Base-by-base conservation (phyloP, 2,888 invertebrate species). In the Cryptophagus acutangulus region DNA sequence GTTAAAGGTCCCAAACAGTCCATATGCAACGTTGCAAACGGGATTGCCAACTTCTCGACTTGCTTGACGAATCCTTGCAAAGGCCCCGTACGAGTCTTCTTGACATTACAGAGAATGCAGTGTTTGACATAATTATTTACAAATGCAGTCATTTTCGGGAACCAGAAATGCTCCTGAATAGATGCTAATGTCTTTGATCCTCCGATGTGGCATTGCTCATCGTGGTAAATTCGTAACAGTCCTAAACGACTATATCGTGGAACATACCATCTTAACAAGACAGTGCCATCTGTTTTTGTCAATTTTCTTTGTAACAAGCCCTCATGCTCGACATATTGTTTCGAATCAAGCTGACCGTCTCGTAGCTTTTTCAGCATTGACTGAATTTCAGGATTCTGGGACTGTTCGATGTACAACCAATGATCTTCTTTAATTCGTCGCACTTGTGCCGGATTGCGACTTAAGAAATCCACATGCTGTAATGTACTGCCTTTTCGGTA, bases 201-300 rank as follows among this genome's bases (percentile, higher is more conserved):
- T 2, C 58, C 62, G 38, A 66, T 58, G 45, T 70, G 66, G 8
- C 65, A 64, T 12, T 57, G 43, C 9, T 66, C 62, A 34, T 69
- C 66, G 33, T 69, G 68, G 29, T 59, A 61, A 29, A 15, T 25
- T 30, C 36, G 13, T 20, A 46, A 33, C 36, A 48, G 13, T 13
- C 34, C 33, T 12, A 51, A 49, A 12, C 59, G 57, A 10, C 63
- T 49, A 33, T 58, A 53, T 45, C 46, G 42, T 1, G 65, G 63
- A 9, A 63, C 61, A 1, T 60, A 55, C 54, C 59, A 61, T 36
- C n/a, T n/a, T n/a, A n/a, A n/a, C n/a, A n/a, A n/a, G n/a, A n/a
- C n/a, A n/a, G n/a, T n/a, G n/a, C n/a, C n/a, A n/a, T n/a, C n/a
- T n/a, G n/a, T n/a, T n/a, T n/a, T n/a, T n/a, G n/a, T n/a, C n/a